Base-by-base conservation (phyloP, 2,797 vertebrate species). In the Rhadinocentrus ornatus region DNA sequence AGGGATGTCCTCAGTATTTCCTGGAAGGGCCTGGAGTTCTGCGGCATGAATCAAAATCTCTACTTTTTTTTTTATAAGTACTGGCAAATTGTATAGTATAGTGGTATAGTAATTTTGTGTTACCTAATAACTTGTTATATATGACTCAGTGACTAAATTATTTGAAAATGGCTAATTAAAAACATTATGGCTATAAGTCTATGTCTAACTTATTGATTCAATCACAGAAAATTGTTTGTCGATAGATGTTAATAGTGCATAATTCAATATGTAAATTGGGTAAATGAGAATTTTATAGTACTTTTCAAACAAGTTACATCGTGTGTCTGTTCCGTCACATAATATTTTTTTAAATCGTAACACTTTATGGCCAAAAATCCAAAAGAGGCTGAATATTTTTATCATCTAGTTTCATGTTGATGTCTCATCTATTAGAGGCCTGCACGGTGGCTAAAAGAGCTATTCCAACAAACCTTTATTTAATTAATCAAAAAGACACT, bases 401-500 rank as follows among this genome's bases (percentile, higher is more conserved):
- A 46, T 85, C 78, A 56, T 69, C 57, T 67, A 84, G 71, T 50
- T 63, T 68, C 44, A 54, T 60, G 18, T 66, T 74, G 66, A 75
- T 64, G 80, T 68, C 70, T 86, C 86, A 80, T 91, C 81, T 73
- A 80, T 86, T 86, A 82, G 67, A 59, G 61, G 60, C 70, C 81
- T 84, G 27, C 67, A 61, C 58, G 70, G 56, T 59, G 80, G 80
- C 83, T 76, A 82, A 82, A 75, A 75, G 71, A 78, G 75, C 80
- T 53, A 61, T 90, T 81, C 64, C 68, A 77, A 88, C 79, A 85
- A 62, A 81, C 83, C 76, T 71, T 72, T 78, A 64, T 78, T 84
- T 86, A 89, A 92, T 92, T 90, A 88, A 90, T 91, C 90, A 91
- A 80, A 84, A 72, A 31, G 18, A 69, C 85, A 87, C 83, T 90